phyloP scores from a whole-genome alignment of 2,888 invertebrate species.

The Rhamphomyia laevipes region DNA sequence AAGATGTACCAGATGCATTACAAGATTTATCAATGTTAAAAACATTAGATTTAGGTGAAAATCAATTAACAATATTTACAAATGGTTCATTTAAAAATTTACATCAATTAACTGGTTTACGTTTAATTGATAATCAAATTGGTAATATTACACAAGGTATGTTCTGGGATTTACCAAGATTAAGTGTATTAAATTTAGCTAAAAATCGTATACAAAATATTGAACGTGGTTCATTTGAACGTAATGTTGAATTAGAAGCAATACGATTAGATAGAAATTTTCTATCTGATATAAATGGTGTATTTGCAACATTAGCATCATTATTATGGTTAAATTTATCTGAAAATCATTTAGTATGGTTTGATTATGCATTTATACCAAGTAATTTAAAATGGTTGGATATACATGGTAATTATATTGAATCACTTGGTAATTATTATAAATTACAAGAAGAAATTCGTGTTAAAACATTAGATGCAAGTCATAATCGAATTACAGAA shows the following conservation, averaged over 20 bases:
- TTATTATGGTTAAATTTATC: slow-evolving; percentile 80
- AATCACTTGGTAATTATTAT: slow-evolving; percentile 78
- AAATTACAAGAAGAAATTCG: slow-evolving; percentile 70
- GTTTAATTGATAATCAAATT: slow-evolving; percentile 83
- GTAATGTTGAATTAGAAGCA: slow-evolving; percentile 71
- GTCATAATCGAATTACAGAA: slow-evolving; percentile 77
- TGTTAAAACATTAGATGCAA: slow-evolving; percentile 80
- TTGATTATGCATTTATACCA: slow-evolving; percentile 86
- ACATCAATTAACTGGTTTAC: slow-evolving; percentile 72
- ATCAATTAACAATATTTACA: slow-evolving; percentile 71
- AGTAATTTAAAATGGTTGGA: slow-evolving; percentile 83
- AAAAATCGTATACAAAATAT: slow-evolving; percentile 81
- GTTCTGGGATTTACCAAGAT: slow-evolving; percentile 73
- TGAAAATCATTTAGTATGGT: slow-evolving; percentile 85
- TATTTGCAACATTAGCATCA: slow-evolving; percentile 71
- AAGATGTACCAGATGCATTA: slow-evolving; percentile 69
- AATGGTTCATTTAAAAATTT: slow-evolving; percentile 76
- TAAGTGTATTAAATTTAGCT: slow-evolving; percentile 79
- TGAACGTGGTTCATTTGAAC: slow-evolving; percentile 72
- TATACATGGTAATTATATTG: slow-evolving; percentile 81
- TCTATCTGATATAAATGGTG: slow-evolving; percentile 78
- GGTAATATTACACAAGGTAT: slow-evolving; percentile 74
- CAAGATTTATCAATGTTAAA: slow-evolving; percentile 72
- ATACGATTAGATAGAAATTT: slow-evolving; percentile 81
- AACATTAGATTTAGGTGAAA: slow-evolving; percentile 83